These are phyloP conservation scores for Lepus europaeus DNA, from an alignment of 2,113 vertebrate species.

Conservation along the genomic window DNA sequence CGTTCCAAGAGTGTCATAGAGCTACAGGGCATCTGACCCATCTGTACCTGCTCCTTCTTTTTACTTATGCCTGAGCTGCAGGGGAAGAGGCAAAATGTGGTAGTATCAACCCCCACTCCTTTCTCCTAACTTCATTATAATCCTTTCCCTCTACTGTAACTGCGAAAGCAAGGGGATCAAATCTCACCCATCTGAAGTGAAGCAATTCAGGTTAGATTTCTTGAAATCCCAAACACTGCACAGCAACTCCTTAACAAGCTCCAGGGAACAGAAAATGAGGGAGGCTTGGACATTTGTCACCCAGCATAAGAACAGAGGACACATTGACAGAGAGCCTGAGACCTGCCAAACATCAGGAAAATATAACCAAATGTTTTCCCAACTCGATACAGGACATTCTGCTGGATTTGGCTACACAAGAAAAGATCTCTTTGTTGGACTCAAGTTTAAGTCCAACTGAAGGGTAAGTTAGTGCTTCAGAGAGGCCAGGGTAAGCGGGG, in stretches of 20 bases:
- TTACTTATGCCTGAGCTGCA: not conserved
- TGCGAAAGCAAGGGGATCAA: not conserved
- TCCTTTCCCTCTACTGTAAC: not conserved
- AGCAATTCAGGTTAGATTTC: not conserved
- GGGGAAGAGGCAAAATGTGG: not conserved
- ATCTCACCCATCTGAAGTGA: not conserved
- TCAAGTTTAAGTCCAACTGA: not conserved
- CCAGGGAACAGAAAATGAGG: not conserved
- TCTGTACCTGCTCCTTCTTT: not conserved
- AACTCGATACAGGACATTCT: not conserved
- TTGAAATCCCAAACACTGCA: not conserved
- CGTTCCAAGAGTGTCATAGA: accelerated
- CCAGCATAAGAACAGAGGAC: not conserved
- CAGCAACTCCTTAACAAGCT: not conserved
- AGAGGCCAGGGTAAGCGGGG: not conserved
- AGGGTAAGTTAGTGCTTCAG: not conserved
- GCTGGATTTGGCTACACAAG: not conserved
- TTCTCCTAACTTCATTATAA: not conserved
- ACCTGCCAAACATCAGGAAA: not conserved
- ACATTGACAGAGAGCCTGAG: not conserved
- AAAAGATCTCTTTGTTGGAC: not conserved
- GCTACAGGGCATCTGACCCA: not conserved
- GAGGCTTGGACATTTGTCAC: not conserved
- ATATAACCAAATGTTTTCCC: not conserved
- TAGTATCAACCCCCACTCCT: not conserved